Base-by-base conservation (phyloP, 1,140 invertebrate genomes). In the Andricus grossulariae region DNA sequence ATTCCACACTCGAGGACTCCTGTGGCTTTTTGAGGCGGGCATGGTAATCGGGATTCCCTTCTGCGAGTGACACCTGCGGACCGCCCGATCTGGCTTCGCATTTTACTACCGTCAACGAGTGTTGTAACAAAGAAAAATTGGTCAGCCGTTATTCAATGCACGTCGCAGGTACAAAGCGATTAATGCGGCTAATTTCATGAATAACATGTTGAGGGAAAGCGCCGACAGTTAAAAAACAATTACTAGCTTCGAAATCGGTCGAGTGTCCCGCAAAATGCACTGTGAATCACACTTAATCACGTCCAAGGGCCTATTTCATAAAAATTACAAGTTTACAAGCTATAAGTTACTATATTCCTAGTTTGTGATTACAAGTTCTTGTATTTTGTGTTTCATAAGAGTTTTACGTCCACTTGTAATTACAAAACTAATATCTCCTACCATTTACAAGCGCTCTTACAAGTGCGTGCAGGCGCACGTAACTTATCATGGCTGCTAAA, bases 171-270 rank as follows among this genome's bases (percentile, higher is more conserved):
- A 55, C 55, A 73, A 60, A 73, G 70, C 79, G 45, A 83, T 78
- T 83, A 83, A 86, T 84, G 70, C 77, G 74, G 71, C 80, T 80
- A 84, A 82, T 85, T 86, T 84, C 55, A 60, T 52, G 60, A 21
- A 57, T 50, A 55, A n/a, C 16, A 21, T 16, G 39, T 7, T 50
- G 49, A 72, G 18, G 39, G 11, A 76, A 81, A 76, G 55, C 72
- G 16, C 18, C 66, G 66, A 4, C 25, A 32, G 45, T 76, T 72
- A 60, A 66, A 50, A 52, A 75, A 77, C 60, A 73, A 78, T 71
- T 71, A 18, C 78, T 60, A 45, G 45, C 39, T 25, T n/a, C 19
- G 39, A 51, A 77, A 75, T 71, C 57, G 71, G 55, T 73, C 70
- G 72, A 50, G 70, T 70, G n/a, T 73, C 71, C 51, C n/a, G 4